Evolutionary conservation across 2,113 vertebrate genomes (phyloP).

Genomic region (Microcebus griseorufus): DNA sequence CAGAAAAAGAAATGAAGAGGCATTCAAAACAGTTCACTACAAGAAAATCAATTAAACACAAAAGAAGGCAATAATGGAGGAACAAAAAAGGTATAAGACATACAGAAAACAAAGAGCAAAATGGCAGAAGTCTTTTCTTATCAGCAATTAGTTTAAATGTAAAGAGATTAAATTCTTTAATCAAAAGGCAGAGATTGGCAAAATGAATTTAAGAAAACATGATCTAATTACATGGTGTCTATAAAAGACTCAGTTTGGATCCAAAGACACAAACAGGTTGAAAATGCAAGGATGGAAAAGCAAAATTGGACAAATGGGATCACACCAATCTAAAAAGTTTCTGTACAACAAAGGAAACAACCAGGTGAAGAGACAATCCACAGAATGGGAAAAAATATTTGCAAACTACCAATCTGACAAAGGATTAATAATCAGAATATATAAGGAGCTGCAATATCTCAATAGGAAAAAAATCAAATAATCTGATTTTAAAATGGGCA

Average conservation of each 20-base stretch:
- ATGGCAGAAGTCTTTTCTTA: background rate
- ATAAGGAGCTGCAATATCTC: no score
- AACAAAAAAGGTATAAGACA: background rate
- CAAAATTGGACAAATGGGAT: no score
- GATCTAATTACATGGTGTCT: background rate
- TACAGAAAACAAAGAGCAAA: background rate
- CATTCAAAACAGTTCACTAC: background rate
- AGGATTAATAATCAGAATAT: no score
- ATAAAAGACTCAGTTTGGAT: background rate
- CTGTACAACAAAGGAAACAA: no score
- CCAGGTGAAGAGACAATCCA: no score
- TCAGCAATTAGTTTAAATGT: background rate
- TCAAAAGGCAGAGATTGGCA: background rate
- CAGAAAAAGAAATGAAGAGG: constrained; percentile 1
- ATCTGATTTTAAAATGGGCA: no score
- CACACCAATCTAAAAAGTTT: no score
- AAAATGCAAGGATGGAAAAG: background rate
- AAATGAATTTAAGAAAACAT: background rate
- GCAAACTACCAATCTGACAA: no score
- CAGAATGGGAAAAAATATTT: no score
- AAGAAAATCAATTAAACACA: background rate
- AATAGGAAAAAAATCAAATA: no score
- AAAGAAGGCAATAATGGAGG: background rate
- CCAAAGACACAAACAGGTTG: background rate
- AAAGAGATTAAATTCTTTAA: background rate